These are phyloP conservation scores for Geococcyx californianus DNA, from an alignment of 2,113 vertebrate species.

Conservation along the genomic window DNA sequence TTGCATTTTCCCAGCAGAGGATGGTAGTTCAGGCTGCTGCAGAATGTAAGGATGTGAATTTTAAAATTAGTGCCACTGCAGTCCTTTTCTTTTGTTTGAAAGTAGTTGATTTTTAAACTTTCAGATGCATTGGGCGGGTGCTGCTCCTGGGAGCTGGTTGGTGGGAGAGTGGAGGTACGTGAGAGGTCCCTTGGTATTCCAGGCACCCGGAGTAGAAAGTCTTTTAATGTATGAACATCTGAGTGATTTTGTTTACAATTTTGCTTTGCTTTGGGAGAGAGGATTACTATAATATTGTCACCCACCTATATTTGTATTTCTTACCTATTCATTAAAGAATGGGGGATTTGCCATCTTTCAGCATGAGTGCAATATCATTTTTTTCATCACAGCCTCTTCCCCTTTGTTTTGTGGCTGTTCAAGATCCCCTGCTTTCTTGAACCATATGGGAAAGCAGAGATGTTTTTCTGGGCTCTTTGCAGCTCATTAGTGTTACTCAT, in stretches of 20 bases:
- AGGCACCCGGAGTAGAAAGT: background rate
- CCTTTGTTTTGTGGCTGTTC: background rate
- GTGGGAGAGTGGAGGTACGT: background rate
- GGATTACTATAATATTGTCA: background rate
- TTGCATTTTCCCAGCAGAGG: background rate
- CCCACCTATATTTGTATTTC: background rate
- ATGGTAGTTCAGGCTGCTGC: background rate
- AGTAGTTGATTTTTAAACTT: background rate
- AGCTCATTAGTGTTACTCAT: constrained; percentile 51
- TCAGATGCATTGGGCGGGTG: too few species aligned
- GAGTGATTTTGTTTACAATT: background rate
- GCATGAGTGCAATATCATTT: background rate
- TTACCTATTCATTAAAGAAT: background rate
- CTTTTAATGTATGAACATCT: background rate
- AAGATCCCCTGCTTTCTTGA: background rate
- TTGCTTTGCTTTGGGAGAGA: background rate
- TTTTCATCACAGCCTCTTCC: background rate
- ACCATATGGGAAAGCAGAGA: constrained; percentile 21
- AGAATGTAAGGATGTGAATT: accelerated
- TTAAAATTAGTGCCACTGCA: accelerated
- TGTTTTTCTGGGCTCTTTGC: constrained; percentile 51
- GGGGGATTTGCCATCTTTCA: background rate
- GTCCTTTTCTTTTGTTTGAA: background rate
- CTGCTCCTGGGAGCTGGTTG: accelerated
- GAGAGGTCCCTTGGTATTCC: background rate